These are phyloP conservation scores for Tetragnatha montana DNA, from an alignment of 2,888 invertebrate species.

Conservation along the genomic window DNA sequence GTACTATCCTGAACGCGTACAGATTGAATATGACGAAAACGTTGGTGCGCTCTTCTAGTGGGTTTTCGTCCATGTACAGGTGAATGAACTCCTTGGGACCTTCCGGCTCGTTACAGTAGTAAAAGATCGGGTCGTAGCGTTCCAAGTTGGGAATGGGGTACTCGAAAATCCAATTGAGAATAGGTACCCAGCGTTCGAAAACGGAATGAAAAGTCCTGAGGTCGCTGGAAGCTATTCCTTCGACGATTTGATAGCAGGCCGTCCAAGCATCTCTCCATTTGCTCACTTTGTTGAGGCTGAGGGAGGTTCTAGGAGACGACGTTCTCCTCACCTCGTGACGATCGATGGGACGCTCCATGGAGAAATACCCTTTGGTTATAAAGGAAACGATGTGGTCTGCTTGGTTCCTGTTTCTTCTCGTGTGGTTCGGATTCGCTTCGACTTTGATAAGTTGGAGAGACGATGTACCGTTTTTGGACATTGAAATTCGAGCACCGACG, in stretches of 20 bases:
- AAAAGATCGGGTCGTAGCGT: conserved; percentile 16
- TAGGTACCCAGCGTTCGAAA: conserved; percentile 12
- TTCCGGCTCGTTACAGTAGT: conserved; percentile 5
- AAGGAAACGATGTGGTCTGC: conserved; percentile 13
- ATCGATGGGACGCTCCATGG: background rate
- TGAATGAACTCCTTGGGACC: conserved; percentile 40
- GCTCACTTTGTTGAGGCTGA: background rate
- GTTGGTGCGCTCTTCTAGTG: background rate
- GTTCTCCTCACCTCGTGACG: conserved; percentile 1
- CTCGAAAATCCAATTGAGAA: conserved; percentile 16
- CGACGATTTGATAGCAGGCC: conserved; percentile 12
- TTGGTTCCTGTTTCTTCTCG: conserved; percentile 2
- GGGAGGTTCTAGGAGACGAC: background rate
- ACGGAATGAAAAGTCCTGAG: conserved; percentile 16
- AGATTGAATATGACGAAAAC: conserved; percentile 25
- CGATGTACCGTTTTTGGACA: background rate
- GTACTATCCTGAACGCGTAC: conserved; percentile 4
- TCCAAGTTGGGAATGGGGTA: conserved; percentile 16
- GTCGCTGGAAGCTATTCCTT: background rate
- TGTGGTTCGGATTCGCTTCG: conserved; percentile 11
- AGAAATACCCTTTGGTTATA: background rate
- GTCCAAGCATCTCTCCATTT: conserved; percentile 34
- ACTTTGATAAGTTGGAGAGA: background rate
- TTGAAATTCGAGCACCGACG: background rate
- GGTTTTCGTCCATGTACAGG: conserved; percentile 3